Evolutionary conservation across 2,113 vertebrate species (phyloP).

Genomic region (Indri indri): DNA sequence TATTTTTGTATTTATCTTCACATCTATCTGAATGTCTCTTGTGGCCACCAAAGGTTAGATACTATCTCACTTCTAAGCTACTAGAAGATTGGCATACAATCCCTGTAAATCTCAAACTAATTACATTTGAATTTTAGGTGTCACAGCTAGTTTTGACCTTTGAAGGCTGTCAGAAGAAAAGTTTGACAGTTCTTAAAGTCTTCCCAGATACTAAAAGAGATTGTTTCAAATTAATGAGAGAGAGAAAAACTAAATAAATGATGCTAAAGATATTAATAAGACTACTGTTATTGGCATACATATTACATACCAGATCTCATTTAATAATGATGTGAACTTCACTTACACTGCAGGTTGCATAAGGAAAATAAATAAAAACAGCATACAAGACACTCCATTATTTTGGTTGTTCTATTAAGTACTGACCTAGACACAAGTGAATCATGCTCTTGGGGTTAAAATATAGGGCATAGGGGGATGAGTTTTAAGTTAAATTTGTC

Average conservation of each 20-base stretch:
- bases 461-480: background rate
- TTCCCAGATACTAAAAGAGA: constrained; percentile 23
- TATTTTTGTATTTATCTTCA: constrained; percentile 80
- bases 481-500: constrained; percentile 24
- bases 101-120: constrained; percentile 85
- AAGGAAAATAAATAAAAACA: constrained; percentile 48
- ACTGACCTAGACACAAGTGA: constrained; percentile 1
- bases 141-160: constrained; percentile 84
- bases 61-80: constrained; percentile 80
- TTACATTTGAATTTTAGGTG: constrained; percentile 86
- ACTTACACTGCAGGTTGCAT: background rate
- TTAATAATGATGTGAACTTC: constrained; percentile 50
- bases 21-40: constrained; percentile 80
- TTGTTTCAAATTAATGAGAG: constrained; percentile 61
- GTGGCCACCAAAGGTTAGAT: constrained; percentile 81
- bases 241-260: constrained; percentile 41
- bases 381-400: background rate
- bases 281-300: background rate
- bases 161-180: constrained; percentile 82
- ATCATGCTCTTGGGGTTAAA: background rate
- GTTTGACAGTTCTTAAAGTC: constrained; percentile 76
- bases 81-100: constrained; percentile 84
- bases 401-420: background rate
- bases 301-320: constrained; percentile 42
- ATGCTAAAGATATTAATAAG: constrained; percentile 45